Evolutionary conservation across 1,140 invertebrate genomes (phyloP).

Genomic region (Heliconius eleuchia): DNA sequence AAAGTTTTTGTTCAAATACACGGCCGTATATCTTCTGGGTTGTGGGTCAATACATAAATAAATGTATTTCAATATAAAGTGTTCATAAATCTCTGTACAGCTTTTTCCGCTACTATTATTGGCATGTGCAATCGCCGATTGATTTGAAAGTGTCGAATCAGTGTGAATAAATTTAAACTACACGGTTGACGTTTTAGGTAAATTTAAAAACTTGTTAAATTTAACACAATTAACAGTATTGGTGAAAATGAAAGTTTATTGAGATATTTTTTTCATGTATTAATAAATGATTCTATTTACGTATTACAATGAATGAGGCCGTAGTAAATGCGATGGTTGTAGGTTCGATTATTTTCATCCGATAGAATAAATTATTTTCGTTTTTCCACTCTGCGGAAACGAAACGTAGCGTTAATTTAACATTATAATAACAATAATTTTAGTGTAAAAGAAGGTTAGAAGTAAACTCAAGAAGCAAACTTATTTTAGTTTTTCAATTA

Average conservation of each 20-base stretch:
- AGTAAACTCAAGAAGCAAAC: neutral
- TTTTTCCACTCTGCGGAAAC: no score
- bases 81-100: constrained; percentile 46
- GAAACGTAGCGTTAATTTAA: no score
- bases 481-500: neutral
- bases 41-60: constrained; percentile 47
- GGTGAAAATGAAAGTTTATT: neutral
- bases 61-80: constrained; percentile 51
- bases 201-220: neutral
- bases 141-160: constrained; percentile 10
- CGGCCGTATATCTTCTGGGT: constrained; percentile 43
- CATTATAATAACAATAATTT: no score
- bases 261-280: neutral
- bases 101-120: constrained; percentile 29
- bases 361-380: no score
- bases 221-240: neutral
- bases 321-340: no score
- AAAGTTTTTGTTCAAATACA: constrained; percentile 45
- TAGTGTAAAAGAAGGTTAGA: no score
- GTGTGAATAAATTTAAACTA: neutral
- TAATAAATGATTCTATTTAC: no score
- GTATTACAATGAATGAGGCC: no score
- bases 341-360: no score
- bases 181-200: neutral
- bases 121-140: constrained; percentile 11